phyloP scores from a whole-genome alignment of 2,113 vertebrate species.

The Bagarius yarrelli region DNA sequence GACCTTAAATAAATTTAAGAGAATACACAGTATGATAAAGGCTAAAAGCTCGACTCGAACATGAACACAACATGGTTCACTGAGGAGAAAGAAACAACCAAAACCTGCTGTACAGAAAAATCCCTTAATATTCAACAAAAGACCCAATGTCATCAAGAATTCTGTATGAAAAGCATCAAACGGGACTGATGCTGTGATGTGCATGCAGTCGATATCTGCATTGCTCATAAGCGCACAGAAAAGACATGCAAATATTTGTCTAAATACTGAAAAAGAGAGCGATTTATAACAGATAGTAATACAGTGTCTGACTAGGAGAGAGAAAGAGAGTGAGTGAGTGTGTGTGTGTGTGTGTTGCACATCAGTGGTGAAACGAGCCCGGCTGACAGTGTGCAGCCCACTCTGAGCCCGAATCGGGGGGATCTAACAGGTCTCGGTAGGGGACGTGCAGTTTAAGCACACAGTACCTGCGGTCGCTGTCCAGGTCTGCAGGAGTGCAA shows the following conservation, averaged over 20 bases:
- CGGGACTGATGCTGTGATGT: not conserved
- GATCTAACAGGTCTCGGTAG: slow-evolving; percentile 70
- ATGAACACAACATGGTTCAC: slow-evolving; percentile 29
- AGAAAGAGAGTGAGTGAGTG: slow-evolving; percentile 9
- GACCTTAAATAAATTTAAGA: not conserved
- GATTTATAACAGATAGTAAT: not conserved
- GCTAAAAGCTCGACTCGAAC: slow-evolving; percentile 16
- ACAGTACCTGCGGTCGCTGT: slow-evolving; percentile 90
- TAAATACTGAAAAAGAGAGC: not conserved
- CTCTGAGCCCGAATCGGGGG: slow-evolving; percentile 60
- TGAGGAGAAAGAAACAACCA: slow-evolving; percentile 75
- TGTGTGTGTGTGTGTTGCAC: not conserved
- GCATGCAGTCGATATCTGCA: slow-evolving; percentile 60
- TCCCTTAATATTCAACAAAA: not conserved
- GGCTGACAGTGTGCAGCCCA: slow-evolving; percentile 69
- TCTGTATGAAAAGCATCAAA: not conserved
- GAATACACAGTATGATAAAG: slow-evolving; percentile 2
- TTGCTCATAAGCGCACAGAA: slow-evolving; percentile 70
- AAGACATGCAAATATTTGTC: slow-evolving; percentile 46
- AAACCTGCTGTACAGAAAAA: not conserved
- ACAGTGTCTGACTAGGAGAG: too few relatives aligned
- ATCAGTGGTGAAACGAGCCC: slow-evolving; percentile 43
- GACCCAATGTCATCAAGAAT: not conserved
- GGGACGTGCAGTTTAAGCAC: slow-evolving; percentile 75
- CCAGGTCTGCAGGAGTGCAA: slow-evolving; percentile 80